Evolutionary conservation across 2,113 vertebrate genomes (phyloP).

Genomic region (Pachyramphus minor): DNA sequence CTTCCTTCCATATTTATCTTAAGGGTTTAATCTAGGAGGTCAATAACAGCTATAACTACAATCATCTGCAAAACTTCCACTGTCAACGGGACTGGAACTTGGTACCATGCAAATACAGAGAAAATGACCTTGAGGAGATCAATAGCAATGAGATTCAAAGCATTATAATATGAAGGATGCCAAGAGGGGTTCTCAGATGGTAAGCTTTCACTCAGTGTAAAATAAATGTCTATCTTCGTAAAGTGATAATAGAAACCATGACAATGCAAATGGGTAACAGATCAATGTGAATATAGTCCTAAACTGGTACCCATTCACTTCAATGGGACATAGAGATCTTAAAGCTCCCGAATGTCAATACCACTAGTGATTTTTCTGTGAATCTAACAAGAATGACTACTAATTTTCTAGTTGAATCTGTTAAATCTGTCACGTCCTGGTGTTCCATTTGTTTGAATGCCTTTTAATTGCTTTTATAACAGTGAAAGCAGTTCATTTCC

Average conservation of each 20-base stretch:
- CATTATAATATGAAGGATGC: neutral
- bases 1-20: neutral
- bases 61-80: neutral
- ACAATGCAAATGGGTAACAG: neutral
- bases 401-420: neutral
- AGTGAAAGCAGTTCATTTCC: neutral
- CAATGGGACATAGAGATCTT: neutral
- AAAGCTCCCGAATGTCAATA: neutral
- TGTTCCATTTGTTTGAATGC: neutral
- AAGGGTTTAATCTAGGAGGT: neutral
- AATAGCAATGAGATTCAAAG: neutral
- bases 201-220: neutral
- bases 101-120: neutral
- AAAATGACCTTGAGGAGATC: neutral
- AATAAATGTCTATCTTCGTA: neutral
- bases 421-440: neutral
- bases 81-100: neutral
- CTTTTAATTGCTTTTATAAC: neutral
- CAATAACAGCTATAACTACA: neutral
- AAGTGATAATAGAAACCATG: neutral
- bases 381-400: neutral
- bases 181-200: neutral
- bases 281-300: neutral
- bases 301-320: neutral
- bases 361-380: slow-evolving; percentile 1